A percentile compares a stretch with the other conserved stretches of the same genome.
Evolutionary conservation across 2,888 invertebrate species (phyloP).

Genomic region (Dryocosmus kuriphilus): DNA sequence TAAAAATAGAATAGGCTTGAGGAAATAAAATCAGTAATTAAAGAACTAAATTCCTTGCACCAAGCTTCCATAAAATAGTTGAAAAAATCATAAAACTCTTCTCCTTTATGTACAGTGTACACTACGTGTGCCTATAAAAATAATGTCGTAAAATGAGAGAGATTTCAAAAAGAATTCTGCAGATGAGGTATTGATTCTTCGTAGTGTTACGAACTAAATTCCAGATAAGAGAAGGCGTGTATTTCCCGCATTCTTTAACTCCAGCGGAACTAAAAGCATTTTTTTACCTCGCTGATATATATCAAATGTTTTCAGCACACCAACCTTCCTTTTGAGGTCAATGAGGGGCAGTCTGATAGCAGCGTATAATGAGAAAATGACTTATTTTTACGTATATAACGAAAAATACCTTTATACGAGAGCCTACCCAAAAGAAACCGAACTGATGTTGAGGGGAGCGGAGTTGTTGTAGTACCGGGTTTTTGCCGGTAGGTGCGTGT

Average conservation of each 20-base stretch:
- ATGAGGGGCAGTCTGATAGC: constrained; percentile 20
- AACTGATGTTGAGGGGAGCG: too few relatives aligned
- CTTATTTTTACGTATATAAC: background rate
- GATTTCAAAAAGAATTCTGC: background rate
- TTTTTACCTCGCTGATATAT: background rate
- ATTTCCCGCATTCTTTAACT: background rate
- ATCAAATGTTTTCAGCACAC: background rate
- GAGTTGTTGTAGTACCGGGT: too few relatives aligned
- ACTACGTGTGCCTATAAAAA: background rate
- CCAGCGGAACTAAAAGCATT: background rate
- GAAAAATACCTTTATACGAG: too few relatives aligned
- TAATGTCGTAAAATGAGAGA: background rate
- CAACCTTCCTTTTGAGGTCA: background rate
- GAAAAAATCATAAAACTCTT: background rate
- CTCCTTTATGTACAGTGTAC: background rate
- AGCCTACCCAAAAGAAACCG: too few relatives aligned
- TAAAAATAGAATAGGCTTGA: background rate
- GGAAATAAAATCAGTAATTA: background rate
- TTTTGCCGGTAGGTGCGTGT: too few relatives aligned
- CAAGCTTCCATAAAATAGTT: background rate
- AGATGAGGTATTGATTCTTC: constrained; percentile 12
- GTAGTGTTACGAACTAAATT: constrained; percentile 3
- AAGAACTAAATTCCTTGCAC: background rate
- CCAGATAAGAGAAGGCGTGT: constrained; percentile 11
- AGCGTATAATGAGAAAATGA: background rate